These are phyloP conservation scores for Hystrix brachyura DNA, from an alignment of 2,113 vertebrate genomes.

Conservation along the genomic window DNA sequence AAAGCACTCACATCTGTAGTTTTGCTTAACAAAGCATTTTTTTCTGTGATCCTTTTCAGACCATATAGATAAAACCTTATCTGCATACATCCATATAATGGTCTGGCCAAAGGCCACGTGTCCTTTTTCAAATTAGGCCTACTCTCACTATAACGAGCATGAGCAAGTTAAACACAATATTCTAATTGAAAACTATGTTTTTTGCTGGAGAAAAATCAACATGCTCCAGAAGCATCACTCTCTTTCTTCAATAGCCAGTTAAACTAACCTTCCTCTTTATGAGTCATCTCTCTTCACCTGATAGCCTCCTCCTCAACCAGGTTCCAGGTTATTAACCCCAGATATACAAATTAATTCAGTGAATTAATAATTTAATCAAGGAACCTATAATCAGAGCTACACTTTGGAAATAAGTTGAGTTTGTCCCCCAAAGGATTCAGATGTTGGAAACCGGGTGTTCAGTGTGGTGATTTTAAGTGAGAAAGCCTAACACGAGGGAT, in stretches of 20 bases:
- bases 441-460: neutral
- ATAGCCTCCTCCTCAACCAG: neutral
- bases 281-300: neutral
- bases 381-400: neutral
- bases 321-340: neutral
- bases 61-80: neutral
- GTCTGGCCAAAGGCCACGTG: neutral
- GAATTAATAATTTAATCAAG: constrained; percentile 5
- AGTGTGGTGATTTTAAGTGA: neutral
- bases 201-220: neutral
- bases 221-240: neutral
- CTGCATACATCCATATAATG: neutral
- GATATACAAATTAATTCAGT: neutral
- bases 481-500: neutral
- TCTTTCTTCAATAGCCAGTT: neutral
- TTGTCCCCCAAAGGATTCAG: neutral
- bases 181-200: neutral
- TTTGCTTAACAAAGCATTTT: neutral
- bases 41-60: neutral
- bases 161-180: neutral
- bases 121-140: neutral
- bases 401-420: neutral
- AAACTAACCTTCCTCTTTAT: neutral
- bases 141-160: neutral
- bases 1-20: neutral